Conservation (phyloP, 1,140 invertebrate genomes). For the Drosophila prosaltans region DNA sequence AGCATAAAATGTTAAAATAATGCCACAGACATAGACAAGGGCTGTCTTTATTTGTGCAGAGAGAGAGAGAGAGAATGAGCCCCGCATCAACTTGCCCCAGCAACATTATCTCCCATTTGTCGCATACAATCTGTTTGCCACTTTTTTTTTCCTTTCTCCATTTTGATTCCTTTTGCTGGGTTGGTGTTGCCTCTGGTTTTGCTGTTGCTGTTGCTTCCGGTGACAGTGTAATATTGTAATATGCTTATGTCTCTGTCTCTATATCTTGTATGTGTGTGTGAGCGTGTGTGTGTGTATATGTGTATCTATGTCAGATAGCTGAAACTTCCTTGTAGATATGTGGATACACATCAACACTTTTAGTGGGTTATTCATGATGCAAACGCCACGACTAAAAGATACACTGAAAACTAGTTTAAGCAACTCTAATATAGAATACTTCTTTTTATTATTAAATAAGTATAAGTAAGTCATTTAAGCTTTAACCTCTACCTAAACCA, state of each 20-base stretch:
- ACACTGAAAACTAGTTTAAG: neutral
- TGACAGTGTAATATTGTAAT: constrained; percentile 81
- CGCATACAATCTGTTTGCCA: constrained; percentile 77
- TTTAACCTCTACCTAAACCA: too few relatives aligned
- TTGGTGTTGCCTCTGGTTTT: constrained; percentile 32
- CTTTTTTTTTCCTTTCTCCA: constrained; percentile 35
- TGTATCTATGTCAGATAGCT: constrained; percentile 43
- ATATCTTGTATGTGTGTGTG: constrained; percentile 33
- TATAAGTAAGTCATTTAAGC: too few relatives aligned
- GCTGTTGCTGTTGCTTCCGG: constrained; percentile 66
- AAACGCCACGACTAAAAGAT: neutral
- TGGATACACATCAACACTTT: constrained; percentile 40
- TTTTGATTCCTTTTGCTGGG: constrained; percentile 9
- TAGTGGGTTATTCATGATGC: neutral
- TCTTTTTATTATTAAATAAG: too few relatives aligned
- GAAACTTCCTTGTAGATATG: constrained; percentile 35
- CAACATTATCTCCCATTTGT: constrained; percentile 80
- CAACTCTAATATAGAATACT: too few relatives aligned
- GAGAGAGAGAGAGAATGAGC: neutral
- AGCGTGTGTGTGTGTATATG: constrained; percentile 19
- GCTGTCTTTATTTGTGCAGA: constrained; percentile 62
- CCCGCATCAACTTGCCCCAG: constrained; percentile 44
- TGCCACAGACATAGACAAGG: constrained; percentile 63
- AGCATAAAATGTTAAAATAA: constrained; percentile 82
- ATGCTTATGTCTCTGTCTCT: constrained; percentile 74